Base-by-base conservation (phyloP, 2,888 invertebrate species). In the Leptinotarsa rubiginosa region DNA sequence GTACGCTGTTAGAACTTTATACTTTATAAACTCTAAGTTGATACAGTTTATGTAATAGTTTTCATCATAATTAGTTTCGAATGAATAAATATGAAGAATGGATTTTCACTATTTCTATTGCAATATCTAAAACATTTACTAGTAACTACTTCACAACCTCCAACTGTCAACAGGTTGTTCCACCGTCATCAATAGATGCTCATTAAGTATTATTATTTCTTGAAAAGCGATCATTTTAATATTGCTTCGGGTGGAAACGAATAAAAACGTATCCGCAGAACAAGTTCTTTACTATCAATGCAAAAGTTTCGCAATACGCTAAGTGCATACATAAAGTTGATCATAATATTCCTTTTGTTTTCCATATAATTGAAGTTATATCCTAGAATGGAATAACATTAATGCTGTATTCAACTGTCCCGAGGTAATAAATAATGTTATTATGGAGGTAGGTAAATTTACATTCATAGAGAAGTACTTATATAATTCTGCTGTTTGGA, bases 381-480 rank as follows among this genome's bases (percentile, higher is more conserved):
- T 56, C 56, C 56, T 56, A 56, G 56, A 56, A 56, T 22, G 56
- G 22, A 20, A 56, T 56, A 56, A 20, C 56, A 56, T 56, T 56
- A 56, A 22, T 56, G 22, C 15, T 56, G 22, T 56, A 56, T 56
- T 56, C 22, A 22, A 56, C 20, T 56, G 22, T 15, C 22, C 56
- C 13, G 25, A 56, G 56, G 15, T 25, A 4, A 22, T 56, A 13
- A 56, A 56, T 56, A 56, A 56, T 56, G 56, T 56, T 22, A 56
- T 56, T 56, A 56, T 56, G 56, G 15, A 56, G 56, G 56, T 56
- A 52, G 1, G 52, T 52, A 16, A 22, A 56, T 56, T 25, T 56
- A 56, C 15, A 56, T 56, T 20, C 56, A 4, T 4, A 56, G 4
- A 22, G 15, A 56, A 22, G 15, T 56, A 22, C 20, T 56, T 25